Percentiles rank a stretch among this genome's conserved stretches.
phyloP scores from a whole-genome alignment of 2,113 vertebrate genomes.

The Herpailurus yagouaroundi region DNA sequence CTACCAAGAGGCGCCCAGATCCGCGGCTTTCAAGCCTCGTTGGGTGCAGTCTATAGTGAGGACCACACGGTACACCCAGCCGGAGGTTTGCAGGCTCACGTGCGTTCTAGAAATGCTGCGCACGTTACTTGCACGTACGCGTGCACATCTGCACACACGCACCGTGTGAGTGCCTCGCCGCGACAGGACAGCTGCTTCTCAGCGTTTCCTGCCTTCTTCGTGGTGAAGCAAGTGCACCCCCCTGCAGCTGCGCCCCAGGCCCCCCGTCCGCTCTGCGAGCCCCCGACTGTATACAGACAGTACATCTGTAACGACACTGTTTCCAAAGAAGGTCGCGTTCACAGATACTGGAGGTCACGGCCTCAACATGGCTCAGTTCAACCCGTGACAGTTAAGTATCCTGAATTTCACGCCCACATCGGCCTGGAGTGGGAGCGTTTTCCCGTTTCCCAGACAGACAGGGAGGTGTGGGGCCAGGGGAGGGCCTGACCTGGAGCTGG shows the following conservation, averaged over 20 bases:
- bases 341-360: neutral
- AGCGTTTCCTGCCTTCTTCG: neutral
- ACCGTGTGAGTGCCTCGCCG: neutral
- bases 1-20: neutral
- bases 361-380: neutral
- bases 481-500: neutral
- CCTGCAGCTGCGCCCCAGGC: no score
- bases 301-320: neutral
- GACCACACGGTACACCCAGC: no score
- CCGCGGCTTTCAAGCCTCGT: neutral
- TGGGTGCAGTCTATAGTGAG: neutral
- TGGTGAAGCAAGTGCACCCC: neutral
- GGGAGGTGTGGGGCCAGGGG: accelerated
- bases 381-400: neutral
- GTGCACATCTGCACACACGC: neutral
- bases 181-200: neutral
- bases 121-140: neutral
- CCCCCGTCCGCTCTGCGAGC: accelerated
- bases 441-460: neutral
- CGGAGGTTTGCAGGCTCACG: neutral
- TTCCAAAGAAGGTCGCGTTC: neutral
- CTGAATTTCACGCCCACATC: neutral
- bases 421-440: neutral
- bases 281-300: no score
- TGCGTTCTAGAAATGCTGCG: neutral